A percentile compares a stretch with the other conserved stretches of the same genome.
phyloP scores from a whole-genome alignment of 2,113 vertebrate genomes.

The Eonycteris spelaea region DNA sequence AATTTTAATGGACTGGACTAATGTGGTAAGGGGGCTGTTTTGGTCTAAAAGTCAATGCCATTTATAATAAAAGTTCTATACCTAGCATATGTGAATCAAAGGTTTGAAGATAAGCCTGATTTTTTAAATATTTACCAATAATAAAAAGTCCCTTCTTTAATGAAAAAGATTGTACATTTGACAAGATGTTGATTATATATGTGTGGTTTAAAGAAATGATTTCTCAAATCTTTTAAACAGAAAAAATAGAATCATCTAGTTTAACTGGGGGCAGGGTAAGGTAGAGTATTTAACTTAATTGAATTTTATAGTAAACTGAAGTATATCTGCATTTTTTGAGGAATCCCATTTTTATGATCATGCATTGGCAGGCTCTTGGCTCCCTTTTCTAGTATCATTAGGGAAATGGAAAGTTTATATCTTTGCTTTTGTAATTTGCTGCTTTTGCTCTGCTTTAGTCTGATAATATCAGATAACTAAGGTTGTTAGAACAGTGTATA shows the following conservation, averaged over 20 bases:
- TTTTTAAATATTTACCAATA: not conserved
- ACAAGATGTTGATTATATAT: not conserved
- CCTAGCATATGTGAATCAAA: not conserved
- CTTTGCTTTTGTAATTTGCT: not conserved
- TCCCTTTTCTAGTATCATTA: not conserved
- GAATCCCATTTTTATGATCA: not conserved
- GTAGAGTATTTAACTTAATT: not conserved
- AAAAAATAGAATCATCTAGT: not conserved
- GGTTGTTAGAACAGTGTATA: not conserved
- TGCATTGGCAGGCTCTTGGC: not conserved
- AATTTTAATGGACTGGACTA: not conserved
- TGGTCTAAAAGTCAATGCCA: not conserved
- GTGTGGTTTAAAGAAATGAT: constrained; percentile 25
- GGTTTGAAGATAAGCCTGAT: not conserved
- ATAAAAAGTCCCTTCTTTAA: not conserved
- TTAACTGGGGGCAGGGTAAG: not conserved
- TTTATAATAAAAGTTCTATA: not conserved
- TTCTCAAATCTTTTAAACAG: constrained; percentile 22
- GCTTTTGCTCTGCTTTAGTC: not conserved
- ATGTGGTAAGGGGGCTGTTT: not conserved
- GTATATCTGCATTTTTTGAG: not conserved
- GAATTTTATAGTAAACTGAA: not conserved
- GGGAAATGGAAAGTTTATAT: not conserved
- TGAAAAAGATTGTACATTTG: not conserved
- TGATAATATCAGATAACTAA: not conserved